phyloP scores from a whole-genome alignment of 2,888 invertebrate genomes.

The Bellardia bayeri region DNA sequence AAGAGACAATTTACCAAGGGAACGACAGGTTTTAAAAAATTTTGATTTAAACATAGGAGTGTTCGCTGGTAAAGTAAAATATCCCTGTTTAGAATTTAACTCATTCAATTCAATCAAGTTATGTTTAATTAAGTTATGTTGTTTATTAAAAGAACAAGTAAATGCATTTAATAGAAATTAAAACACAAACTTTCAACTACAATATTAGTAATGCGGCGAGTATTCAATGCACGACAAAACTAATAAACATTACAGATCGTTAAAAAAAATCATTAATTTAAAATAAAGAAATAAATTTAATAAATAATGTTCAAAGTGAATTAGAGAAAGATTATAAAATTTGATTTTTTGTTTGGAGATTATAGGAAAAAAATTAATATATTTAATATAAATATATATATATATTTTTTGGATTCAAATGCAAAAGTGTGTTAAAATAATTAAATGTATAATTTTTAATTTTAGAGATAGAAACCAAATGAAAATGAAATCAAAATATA shows the following conservation, averaged over 20 bases:
- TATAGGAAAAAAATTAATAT: slow-evolving; percentile 19
- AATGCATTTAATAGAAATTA: slow-evolving; percentile 52
- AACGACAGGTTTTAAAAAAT: too few relatives aligned
- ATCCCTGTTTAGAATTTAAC: too few relatives aligned
- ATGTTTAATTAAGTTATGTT: background rate
- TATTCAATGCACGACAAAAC: slow-evolving; percentile 72
- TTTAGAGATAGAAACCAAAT: slow-evolving; percentile 28
- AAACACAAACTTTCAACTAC: slow-evolving; percentile 80
- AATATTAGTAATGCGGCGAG: slow-evolving; percentile 81
- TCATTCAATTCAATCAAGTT: too few relatives aligned
- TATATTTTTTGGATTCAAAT: slow-evolving; percentile 45
- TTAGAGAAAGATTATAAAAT: slow-evolving; percentile 22
- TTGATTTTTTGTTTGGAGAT: slow-evolving; percentile 22
- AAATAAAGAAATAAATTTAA: slow-evolving; percentile 44
- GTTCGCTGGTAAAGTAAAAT: too few relatives aligned
- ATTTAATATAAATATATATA: slow-evolving; percentile 15
- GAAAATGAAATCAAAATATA: slow-evolving; percentile 43
- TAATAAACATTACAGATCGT: background rate
- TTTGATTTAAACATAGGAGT: too few relatives aligned
- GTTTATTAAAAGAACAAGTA: slow-evolving; percentile 11
- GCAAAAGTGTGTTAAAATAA: slow-evolving; percentile 55
- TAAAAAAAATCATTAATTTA: slow-evolving; percentile 39
- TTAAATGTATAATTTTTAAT: slow-evolving; percentile 31
- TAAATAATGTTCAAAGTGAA: slow-evolving; percentile 25
- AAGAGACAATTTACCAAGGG: too few relatives aligned